Base-by-base conservation (phyloP, 1,140 invertebrate species). In the Pantala flavescens region DNA sequence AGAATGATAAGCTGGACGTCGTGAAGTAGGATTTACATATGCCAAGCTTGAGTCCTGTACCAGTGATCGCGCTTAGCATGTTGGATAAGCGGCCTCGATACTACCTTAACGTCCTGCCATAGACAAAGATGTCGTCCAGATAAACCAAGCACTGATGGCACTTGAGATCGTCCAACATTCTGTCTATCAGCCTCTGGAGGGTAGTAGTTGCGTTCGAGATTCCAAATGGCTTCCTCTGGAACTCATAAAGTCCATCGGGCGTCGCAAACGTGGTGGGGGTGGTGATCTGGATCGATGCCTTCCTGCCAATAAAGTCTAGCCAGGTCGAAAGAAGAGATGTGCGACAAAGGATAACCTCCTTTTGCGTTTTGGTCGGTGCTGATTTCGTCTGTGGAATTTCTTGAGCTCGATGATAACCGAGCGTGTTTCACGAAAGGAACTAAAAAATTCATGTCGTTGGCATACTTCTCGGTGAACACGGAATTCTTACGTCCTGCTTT, bases 301-400 rank as follows among this genome's bases (percentile, higher is more conserved):
- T 75, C 24, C 75, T 78, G 77, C 71, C 73, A 74, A 28, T 75
- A 78, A 16, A 74, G 77, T 7, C 73, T 70, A 23, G 63, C 63
- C n/a, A 70, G 11, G 23, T 83, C 83, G 1, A 82, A 55, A 0
- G 80, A 81, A 0, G 79, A 78, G 23, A 83, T 81, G 70, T 81
- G 82, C 23, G 78, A 74, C 0, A 76, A 71, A n/a, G n/a, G n/a
- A n/a, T n/a, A n/a, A n/a, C n/a, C n/a, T n/a, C n/a, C n/a, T n/a
- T n/a, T n/a, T n/a, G n/a, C n/a, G n/a, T n/a, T n/a, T n/a, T n/a
- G n/a, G n/a, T n/a, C n/a, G n/a, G n/a, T n/a, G n/a, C n/a, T n/a
- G n/a, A n/a, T n/a, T n/a, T n/a, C n/a, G n/a, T n/a, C n/a, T n/a
- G n/a, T n/a, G n/a, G n/a, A n/a, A n/a, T n/a, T n/a, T n/a, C n/a